phyloP scores from a whole-genome alignment of 2,113 vertebrate species.

The Spermophilus dauricus region DNA sequence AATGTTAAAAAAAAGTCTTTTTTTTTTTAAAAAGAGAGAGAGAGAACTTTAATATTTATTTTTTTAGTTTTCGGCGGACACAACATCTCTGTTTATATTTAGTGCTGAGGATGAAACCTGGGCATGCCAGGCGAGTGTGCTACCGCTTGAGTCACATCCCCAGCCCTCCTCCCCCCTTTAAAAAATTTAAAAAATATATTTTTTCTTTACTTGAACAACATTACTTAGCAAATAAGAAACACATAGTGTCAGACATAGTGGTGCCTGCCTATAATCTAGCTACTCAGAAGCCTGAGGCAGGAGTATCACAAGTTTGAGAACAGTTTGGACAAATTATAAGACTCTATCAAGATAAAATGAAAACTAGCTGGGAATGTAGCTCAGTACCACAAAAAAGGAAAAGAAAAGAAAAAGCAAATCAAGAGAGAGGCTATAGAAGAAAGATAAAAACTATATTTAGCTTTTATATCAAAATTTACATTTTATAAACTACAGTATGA shows the following conservation, averaged over 20 bases:
- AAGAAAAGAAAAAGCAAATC: not conserved
- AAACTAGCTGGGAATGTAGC: not conserved
- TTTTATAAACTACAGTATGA: too few relatives aligned
- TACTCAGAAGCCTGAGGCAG: not conserved
- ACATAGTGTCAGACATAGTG: not conserved
- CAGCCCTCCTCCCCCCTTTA: not conserved
- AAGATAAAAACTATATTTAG: not conserved
- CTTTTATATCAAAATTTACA: too few relatives aligned
- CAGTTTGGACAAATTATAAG: not conserved
- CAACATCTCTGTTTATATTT: too few relatives aligned
- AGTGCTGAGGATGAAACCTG: too few relatives aligned
- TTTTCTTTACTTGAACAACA: not conserved
- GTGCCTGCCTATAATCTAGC: not conserved
- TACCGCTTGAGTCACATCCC: too few relatives aligned
- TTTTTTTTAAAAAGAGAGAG: too few relatives aligned
- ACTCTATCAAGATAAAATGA: not conserved
- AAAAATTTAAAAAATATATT: not conserved
- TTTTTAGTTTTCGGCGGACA: too few relatives aligned
- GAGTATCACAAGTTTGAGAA: not conserved
- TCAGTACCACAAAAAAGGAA: not conserved
- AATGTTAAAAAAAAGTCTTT: not conserved
- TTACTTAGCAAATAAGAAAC: not conserved
- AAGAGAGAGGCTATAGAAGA: not conserved
- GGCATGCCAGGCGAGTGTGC: too few relatives aligned
- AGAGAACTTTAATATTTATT: too few relatives aligned